Conservation (phyloP, 2,113 vertebrate species). For the Sander vitreus region DNA sequence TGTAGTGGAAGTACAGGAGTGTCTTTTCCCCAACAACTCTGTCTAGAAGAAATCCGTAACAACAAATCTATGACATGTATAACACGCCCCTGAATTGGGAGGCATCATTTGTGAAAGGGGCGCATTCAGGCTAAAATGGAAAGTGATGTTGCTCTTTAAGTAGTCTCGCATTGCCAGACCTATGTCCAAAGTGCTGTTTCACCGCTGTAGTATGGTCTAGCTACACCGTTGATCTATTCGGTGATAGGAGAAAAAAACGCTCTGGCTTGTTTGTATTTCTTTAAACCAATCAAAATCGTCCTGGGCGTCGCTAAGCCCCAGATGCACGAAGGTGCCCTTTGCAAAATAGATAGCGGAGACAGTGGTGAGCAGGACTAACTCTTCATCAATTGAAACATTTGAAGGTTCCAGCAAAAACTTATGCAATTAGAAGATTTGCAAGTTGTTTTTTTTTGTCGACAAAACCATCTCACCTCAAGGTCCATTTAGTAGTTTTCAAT, state of each 20-base stretch:
- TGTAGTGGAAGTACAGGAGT: neutral
- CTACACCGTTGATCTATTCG: too few species aligned
- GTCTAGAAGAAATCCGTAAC: neutral
- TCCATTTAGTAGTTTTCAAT: neutral
- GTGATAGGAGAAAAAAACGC: too few species aligned
- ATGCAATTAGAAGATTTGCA: neutral
- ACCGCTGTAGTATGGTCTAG: too few species aligned
- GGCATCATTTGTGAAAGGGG: neutral
- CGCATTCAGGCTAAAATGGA: neutral
- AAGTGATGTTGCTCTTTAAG: neutral
- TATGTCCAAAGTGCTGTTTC: too few species aligned
- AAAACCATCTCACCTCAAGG: neutral
- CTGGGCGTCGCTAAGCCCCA: too few species aligned
- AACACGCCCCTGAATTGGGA: neutral
- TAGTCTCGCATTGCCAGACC: too few species aligned
- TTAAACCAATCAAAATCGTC: too few species aligned
- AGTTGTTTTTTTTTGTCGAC: neutral
- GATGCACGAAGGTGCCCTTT: too few species aligned
- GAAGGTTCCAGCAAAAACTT: neutral
- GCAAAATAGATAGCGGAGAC: too few species aligned
- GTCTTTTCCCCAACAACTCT: neutral
- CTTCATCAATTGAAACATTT: neutral
- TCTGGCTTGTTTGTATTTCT: too few species aligned
- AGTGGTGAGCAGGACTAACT: too few species aligned
- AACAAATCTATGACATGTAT: neutral